These are phyloP conservation scores for Cataglyphis altisquamis DNA, from an alignment of 2,888 invertebrate genomes.

Conservation along the genomic window DNA sequence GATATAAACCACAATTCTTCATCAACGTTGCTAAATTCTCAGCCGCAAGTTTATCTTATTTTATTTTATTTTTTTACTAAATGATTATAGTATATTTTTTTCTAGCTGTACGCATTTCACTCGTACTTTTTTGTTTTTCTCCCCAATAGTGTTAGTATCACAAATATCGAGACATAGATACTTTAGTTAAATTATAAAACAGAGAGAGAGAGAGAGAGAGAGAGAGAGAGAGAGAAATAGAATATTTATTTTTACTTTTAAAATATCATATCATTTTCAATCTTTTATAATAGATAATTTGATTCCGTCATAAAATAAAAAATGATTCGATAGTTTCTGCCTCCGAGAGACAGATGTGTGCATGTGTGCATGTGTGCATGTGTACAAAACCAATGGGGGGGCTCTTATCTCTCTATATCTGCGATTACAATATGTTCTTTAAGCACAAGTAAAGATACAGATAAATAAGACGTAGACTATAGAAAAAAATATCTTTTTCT, in stretches of 20 bases:
- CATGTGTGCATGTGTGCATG: background rate
- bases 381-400: background rate
- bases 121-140: background rate
- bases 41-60: background rate
- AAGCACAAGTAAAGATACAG: background rate
- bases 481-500: background rate
- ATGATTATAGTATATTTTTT: background rate
- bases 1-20: background rate
- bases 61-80: background rate
- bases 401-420: background rate
- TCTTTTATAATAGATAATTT: conserved; percentile 13
- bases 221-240: no score
- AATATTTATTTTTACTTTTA: no score
- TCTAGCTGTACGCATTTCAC: background rate
- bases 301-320: background rate
- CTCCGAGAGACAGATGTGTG: background rate
- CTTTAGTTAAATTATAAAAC: background rate
- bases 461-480: background rate
- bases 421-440: background rate
- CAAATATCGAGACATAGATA: background rate
- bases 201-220: background rate
- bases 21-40: background rate
- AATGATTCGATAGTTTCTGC: background rate
- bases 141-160: background rate
- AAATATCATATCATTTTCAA: background rate